A percentile compares a stretch with the other conserved stretches of the same genome.
phyloP scores from a whole-genome alignment of 2,797 vertebrate genomes.

The Lutjanus campechanus region DNA sequence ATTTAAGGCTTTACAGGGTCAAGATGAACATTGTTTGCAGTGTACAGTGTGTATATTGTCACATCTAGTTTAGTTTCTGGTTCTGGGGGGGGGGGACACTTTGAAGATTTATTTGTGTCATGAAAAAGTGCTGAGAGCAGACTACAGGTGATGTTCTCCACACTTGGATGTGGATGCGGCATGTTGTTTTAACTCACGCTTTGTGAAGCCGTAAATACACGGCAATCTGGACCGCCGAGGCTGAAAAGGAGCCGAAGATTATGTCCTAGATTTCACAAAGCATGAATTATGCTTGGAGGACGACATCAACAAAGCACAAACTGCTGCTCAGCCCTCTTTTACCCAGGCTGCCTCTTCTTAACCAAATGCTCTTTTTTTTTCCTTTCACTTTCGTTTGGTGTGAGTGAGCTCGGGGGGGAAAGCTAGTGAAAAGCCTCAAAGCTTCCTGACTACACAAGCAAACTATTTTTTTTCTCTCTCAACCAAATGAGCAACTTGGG shows the following conservation, averaged over 20 bases:
- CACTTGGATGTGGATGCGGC: neutral
- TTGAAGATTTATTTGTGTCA: slow-evolving; percentile 32
- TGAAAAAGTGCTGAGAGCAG: slow-evolving; percentile 16
- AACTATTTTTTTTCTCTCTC: slow-evolving; percentile 1
- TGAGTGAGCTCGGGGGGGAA: slow-evolving; percentile 38
- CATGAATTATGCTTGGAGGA: slow-evolving; percentile 66
- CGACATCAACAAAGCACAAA: slow-evolving; percentile 50
- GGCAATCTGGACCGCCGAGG: slow-evolving; percentile 47
- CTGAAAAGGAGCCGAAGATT: slow-evolving; percentile 54
- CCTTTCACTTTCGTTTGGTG: slow-evolving; percentile 31
- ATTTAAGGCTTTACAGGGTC: no score
- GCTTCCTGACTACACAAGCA: slow-evolving; percentile 20
- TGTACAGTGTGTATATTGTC: neutral
- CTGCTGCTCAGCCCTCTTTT: slow-evolving; percentile 31
- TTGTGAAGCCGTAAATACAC: slow-evolving; percentile 45
- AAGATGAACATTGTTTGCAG: neutral
- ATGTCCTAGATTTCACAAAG: slow-evolving; percentile 69
- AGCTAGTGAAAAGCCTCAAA: slow-evolving; percentile 50
- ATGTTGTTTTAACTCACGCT: slow-evolving; percentile 31
- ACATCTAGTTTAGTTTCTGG: slow-evolving; percentile 3
- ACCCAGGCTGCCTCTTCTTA: slow-evolving; percentile 38
- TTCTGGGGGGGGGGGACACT: neutral
- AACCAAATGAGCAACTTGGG: slow-evolving; percentile 38
- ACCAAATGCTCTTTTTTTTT: slow-evolving; percentile 27
- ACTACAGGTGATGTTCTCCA: slow-evolving; percentile 30